A percentile compares a stretch with the other conserved stretches of the same genome.
These are phyloP conservation scores for Pimephales promelas DNA, from an alignment of 2,113 vertebrate species.

Conservation along the genomic window DNA sequence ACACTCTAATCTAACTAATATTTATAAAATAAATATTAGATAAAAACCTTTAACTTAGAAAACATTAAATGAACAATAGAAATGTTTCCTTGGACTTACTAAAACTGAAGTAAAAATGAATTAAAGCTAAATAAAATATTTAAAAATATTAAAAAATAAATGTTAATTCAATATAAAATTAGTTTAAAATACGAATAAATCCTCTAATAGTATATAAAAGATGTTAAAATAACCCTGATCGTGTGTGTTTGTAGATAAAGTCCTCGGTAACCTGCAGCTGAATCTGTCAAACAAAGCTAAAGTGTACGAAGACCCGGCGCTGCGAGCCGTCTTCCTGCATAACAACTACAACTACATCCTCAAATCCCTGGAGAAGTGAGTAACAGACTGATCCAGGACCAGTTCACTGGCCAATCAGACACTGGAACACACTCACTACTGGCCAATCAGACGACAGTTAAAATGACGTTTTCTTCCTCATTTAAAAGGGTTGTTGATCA, in stretches of 20 bases:
- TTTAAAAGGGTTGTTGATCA: no score
- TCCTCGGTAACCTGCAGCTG: slow-evolving; percentile 94
- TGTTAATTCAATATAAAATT: background rate
- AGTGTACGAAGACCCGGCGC: slow-evolving; percentile 93
- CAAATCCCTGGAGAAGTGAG: slow-evolving; percentile 96
- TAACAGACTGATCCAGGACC: background rate
- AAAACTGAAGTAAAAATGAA: background rate
- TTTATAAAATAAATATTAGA: background rate
- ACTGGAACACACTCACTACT: background rate
- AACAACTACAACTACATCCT: slow-evolving; percentile 99
- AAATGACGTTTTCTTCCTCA: background rate
- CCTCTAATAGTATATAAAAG: background rate
- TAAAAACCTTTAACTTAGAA: background rate
- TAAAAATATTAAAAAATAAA: no score
- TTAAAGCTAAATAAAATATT: background rate
- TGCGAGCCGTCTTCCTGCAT: slow-evolving; percentile 95
- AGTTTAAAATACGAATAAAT: background rate
- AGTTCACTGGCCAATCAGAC: background rate
- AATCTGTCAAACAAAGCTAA: slow-evolving; percentile 97
- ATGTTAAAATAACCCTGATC: background rate
- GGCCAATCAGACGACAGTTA: background rate
- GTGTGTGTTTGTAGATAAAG: slow-evolving; percentile 83
- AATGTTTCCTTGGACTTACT: background rate
- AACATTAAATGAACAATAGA: background rate
- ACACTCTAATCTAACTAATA: no score